Base-by-base conservation (phyloP, 2,113 vertebrate species). In the Rhinichthys klamathensis region DNA sequence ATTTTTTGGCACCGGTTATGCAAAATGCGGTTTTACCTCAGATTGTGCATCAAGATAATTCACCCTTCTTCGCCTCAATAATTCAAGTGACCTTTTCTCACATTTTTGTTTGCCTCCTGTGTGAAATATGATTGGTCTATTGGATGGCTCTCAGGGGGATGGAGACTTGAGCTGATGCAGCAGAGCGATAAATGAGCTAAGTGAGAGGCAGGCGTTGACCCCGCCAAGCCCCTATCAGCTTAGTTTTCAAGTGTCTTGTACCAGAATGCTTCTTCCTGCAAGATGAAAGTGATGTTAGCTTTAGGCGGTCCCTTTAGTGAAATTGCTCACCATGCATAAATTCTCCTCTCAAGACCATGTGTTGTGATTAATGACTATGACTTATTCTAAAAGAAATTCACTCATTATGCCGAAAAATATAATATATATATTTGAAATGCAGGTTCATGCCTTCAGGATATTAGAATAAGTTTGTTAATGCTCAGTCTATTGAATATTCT, bases 21-120 rank as follows among this genome's bases (percentile, higher is more conserved):
- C 51, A 78, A 58, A 78, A 79, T 58, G 54, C 1, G 1, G 0
- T 35, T 60, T 79, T 78, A 32, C 51, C 30, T 35, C 54, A 51
- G 77, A 54, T 35, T 58, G 49, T 69, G 51, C 49, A 12, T 61
- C 35, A 69, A 61, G 23, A 65, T 25, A 21, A n/a, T 80, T 27
- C 65, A 15, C 65, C 79, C 23, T 46, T 83, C 4, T 46, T 83
- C 2, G 18, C 27, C 69, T 65, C 46, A 49, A 23, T 84, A 67
- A 75, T 84, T 74, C 60, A 75, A n/a, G 23, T 74, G 67, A 65
- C 76, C 82, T 73, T 75, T 86, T 38, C 51, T 69, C 38, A 12
- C 12, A 38, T 51, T 78, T 78, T 79, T 51, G 69, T 81, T 87
- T 58, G 13, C n/a, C n/a, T 80, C 51, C 44, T 6, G 3, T 27